These are phyloP conservation scores for Prosapia bicincta DNA, from an alignment of 2,888 invertebrate species.

Conservation along the genomic window DNA sequence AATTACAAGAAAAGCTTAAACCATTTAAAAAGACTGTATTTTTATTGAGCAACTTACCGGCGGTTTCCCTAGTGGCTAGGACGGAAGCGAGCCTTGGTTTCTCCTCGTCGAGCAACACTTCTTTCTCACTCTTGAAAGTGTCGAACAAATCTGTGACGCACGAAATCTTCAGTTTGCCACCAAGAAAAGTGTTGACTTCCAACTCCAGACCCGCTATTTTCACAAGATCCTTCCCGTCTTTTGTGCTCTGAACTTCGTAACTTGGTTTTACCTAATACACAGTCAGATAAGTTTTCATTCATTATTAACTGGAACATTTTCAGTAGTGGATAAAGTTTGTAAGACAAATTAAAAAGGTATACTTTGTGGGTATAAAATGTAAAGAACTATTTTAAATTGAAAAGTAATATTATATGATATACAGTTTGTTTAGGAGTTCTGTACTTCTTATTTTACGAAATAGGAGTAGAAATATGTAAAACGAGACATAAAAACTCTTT, in stretches of 20 bases:
- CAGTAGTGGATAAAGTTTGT: too few species aligned
- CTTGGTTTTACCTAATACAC: slow-evolving; percentile 46
- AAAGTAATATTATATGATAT: too few species aligned
- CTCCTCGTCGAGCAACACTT: slow-evolving; percentile 66
- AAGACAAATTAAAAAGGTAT: too few species aligned
- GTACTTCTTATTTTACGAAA: too few species aligned
- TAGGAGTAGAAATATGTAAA: too few species aligned
- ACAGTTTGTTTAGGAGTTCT: too few species aligned
- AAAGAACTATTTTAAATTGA: too few species aligned
- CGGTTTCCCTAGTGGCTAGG: slow-evolving; percentile 51
- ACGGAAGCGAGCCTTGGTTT: slow-evolving; percentile 72
- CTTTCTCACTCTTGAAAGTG: slow-evolving; percentile 59
- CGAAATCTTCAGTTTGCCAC: slow-evolving; percentile 60
- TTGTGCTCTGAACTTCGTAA: slow-evolving; percentile 35
- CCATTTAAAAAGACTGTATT: too few species aligned
- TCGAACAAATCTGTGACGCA: slow-evolving; percentile 67
- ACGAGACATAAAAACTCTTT: too few species aligned
- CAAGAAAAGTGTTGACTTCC: slow-evolving; percentile 62
- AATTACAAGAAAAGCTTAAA: too few species aligned
- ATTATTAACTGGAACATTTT: too few species aligned
- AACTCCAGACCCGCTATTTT: slow-evolving; percentile 57
- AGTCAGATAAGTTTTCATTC: background rate
- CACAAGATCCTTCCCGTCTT: slow-evolving; percentile 35
- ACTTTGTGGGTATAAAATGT: too few species aligned
- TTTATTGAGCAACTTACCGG: background rate